A percentile compares a stretch with the other conserved stretches of the same genome.
phyloP scores from a whole-genome alignment of 1,140 invertebrate genomes.

The Drosophila malerkotliana region DNA sequence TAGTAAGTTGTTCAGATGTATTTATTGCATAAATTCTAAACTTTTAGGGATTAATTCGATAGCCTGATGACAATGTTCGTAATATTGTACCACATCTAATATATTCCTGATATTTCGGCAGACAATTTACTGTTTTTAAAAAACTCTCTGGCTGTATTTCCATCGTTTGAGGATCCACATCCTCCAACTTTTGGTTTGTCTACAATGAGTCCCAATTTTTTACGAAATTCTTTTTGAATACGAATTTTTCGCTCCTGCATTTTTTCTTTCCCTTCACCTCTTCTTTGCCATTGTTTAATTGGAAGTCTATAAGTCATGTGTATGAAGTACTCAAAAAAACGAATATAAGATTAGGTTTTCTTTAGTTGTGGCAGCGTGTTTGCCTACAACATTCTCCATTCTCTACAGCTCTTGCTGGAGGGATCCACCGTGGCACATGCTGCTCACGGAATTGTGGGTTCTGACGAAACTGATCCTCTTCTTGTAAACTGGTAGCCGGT shows the following conservation, averaged over 20 bases:
- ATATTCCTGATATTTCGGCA: slow-evolving; percentile 4
- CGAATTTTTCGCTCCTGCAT: neutral
- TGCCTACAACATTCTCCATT: no score
- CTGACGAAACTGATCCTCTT: no score
- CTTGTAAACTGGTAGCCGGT: no score
- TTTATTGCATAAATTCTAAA: slow-evolving; percentile 9
- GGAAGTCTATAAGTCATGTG: neutral
- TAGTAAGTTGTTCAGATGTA: slow-evolving; percentile 2
- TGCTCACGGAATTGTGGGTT: no score
- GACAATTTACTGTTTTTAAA: neutral
- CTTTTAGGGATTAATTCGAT: slow-evolving; percentile 5
- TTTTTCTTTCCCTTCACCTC: neutral
- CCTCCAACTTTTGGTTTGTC: slow-evolving; percentile 8
- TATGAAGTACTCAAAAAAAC: slow-evolving; percentile 1
- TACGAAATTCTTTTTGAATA: slow-evolving; percentile 5
- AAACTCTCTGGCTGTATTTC: slow-evolving; percentile 1
- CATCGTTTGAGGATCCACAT: slow-evolving; percentile 10
- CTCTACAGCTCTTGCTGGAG: no score
- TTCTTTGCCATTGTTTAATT: neutral
- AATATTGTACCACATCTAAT: slow-evolving; percentile 13
- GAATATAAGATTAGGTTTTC: neutral
- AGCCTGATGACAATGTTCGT: slow-evolving; percentile 6
- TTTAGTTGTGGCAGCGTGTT: no score
- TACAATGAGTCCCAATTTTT: slow-evolving; percentile 9
- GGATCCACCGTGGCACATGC: no score